These are phyloP conservation scores for Cotesia typhae DNA, from an alignment of 1,140 invertebrate species.

Conservation along the genomic window DNA sequence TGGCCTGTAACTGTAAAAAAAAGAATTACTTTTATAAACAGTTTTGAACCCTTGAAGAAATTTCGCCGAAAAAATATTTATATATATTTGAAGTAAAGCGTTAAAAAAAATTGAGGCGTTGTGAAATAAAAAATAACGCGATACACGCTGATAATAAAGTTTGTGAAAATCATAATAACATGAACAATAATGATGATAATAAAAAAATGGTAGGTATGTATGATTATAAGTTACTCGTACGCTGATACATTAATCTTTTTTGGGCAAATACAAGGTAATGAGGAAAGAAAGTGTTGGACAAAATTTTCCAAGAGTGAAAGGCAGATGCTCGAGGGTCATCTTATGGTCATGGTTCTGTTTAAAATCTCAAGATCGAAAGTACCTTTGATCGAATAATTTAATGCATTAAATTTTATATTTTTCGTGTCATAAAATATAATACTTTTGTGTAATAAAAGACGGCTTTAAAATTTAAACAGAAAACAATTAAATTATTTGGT, in stretches of 20 bases:
- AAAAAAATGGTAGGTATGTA: background rate
- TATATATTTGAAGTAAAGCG: too few species aligned
- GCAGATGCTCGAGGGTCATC: constrained; percentile 4
- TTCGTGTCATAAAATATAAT: background rate
- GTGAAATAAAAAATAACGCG: background rate
- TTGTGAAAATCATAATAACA: constrained; percentile 1
- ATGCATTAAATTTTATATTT: constrained; percentile 33
- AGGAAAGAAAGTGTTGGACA: constrained; percentile 20
- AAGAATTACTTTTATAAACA: too few species aligned
- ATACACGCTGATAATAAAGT: background rate
- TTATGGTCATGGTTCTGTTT: too few species aligned
- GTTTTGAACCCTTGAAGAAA: too few species aligned
- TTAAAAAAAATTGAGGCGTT: too few species aligned
- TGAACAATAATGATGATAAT: background rate
- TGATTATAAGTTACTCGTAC: background rate
- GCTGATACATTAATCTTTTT: background rate
- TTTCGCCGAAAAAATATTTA: too few species aligned
- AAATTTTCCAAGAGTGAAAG: constrained; percentile 38
- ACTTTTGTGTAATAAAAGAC: too few species aligned
- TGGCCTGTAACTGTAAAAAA: too few species aligned
- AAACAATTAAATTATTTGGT: too few species aligned
- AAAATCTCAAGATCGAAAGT: too few species aligned
- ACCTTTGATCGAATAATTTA: background rate
- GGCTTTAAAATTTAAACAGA: too few species aligned
- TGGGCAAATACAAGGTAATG: constrained; percentile 1